Percentiles rank a stretch among this genome's conserved stretches.
phyloP scores from a whole-genome alignment of 2,797 vertebrate genomes.

The Rhadinocentrus ornatus region DNA sequence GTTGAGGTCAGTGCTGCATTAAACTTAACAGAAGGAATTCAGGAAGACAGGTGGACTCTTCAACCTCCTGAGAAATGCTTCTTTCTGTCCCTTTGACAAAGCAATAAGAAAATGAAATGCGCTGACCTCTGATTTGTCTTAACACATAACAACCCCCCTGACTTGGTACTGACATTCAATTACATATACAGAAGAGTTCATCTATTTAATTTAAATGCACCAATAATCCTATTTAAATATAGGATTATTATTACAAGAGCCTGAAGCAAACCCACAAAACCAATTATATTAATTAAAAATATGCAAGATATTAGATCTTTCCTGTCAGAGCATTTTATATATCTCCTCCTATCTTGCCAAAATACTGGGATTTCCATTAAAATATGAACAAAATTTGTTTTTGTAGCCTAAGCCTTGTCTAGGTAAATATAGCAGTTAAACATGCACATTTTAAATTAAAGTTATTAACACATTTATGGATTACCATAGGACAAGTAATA shows the following conservation, averaged over 20 bases:
- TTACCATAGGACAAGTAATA: neutral
- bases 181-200: slow-evolving; percentile 6
- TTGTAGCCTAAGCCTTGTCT: neutral
- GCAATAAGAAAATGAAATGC: neutral
- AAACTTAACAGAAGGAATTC: slow-evolving; percentile 56
- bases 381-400: neutral
- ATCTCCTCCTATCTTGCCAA: neutral
- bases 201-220: slow-evolving; percentile 27
- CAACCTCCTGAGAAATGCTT: no score
- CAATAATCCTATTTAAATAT: slow-evolving; percentile 33
- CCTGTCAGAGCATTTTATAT: neutral
- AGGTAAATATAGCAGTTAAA: neutral
- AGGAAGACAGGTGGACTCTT: slow-evolving; percentile 2
- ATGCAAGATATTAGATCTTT: slow-evolving; percentile 3
- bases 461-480: slow-evolving; percentile 7
- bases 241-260: slow-evolving; percentile 3
- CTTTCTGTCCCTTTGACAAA: neutral
- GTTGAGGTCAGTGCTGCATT: slow-evolving; percentile 42
- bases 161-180: slow-evolving; percentile 34
- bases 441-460: neutral
- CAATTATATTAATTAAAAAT: slow-evolving; percentile 35
- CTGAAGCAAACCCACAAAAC: slow-evolving; percentile 20
- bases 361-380: neutral
- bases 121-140: neutral
- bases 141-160: slow-evolving; percentile 1